Evolutionary conservation across 1,140 invertebrate genomes (phyloP).

Genomic region (Limonius californicus): DNA sequence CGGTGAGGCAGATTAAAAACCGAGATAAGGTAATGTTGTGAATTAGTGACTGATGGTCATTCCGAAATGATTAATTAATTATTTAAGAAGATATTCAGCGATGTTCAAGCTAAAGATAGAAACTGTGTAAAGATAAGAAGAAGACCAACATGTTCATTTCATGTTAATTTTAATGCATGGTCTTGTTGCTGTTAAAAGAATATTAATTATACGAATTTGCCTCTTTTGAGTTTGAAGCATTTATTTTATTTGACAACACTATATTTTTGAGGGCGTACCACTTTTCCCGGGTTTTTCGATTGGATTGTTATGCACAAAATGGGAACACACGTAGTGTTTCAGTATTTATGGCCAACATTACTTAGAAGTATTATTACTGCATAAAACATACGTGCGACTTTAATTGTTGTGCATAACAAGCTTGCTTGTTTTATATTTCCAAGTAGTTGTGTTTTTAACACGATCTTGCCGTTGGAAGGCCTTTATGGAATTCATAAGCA

Average conservation of each 20-base stretch:
- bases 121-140: conserved; percentile 12
- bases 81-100: conserved; percentile 13
- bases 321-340: too few relatives aligned
- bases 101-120: conserved; percentile 7
- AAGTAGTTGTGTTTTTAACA: too few relatives aligned
- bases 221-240: not conserved
- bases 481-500: too few relatives aligned
- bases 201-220: conserved; percentile 11
- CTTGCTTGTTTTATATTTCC: too few relatives aligned
- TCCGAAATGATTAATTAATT: conserved; percentile 15
- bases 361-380: not conserved
- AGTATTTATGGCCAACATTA: too few relatives aligned
- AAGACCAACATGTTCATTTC: conserved; percentile 14
- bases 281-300: too few relatives aligned
- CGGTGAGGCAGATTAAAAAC: not conserved
- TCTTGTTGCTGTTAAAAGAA: conserved; percentile 1
- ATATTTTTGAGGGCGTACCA: not conserved
- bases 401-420: conserved; percentile 8
- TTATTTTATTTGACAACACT: not conserved
- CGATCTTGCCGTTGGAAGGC: too few relatives aligned
- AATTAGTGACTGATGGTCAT: conserved; percentile 17
- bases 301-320: too few relatives aligned
- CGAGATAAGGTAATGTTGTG: not conserved
- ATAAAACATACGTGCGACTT: not conserved
- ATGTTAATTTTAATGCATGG: conserved; percentile 15